Conservation (phyloP, 2,113 vertebrate genomes). For the Lycocorax pyrrhopterus region DNA sequence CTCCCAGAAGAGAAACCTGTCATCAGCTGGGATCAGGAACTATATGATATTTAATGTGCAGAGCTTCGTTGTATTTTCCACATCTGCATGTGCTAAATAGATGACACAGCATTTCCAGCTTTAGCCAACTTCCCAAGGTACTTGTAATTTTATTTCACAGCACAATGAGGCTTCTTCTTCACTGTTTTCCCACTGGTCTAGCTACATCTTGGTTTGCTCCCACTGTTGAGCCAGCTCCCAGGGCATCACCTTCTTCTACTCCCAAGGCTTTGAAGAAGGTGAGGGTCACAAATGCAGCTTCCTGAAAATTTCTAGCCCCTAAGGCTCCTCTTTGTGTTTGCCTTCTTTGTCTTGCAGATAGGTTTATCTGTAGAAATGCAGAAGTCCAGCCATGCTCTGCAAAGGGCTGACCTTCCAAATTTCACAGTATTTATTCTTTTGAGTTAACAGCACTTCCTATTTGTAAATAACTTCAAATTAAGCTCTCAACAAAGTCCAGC, state of each 20-base stretch:
- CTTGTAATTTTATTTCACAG: neutral
- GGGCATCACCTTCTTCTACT: accelerated
- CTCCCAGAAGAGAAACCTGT: neutral
- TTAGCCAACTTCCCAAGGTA: neutral
- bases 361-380: neutral
- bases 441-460: neutral
- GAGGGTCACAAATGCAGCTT: neutral
- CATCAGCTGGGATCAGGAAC: neutral
- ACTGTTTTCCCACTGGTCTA: neutral
- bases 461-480: neutral
- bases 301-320: neutral
- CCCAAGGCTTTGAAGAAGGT: neutral
- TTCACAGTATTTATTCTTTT: neutral
- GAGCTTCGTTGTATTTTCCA: neutral
- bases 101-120: neutral
- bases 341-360: neutral
- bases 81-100: neutral
- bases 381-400: accelerated
- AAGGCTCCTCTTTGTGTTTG: neutral
- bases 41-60: neutral
- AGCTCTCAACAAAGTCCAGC: neutral
- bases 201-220: neutral
- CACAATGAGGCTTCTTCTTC: neutral
- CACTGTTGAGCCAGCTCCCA: neutral
- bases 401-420: neutral